These are phyloP conservation scores for Epirrita christyi DNA, from an alignment of 2,888 invertebrate species.

Conservation along the genomic window DNA sequence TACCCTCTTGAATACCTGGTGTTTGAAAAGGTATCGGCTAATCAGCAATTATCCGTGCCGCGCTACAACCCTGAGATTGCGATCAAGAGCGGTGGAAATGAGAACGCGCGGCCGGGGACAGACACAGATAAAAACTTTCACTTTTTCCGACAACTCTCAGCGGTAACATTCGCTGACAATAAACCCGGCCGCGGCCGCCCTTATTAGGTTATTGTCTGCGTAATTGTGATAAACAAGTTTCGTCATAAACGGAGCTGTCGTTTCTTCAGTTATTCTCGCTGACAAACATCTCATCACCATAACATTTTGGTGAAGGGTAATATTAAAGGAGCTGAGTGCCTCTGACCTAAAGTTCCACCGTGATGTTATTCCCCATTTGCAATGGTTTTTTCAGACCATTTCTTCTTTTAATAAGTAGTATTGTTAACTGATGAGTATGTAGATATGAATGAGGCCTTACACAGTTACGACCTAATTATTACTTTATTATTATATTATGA, in stretches of 20 bases:
- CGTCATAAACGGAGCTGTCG: constrained; percentile 47
- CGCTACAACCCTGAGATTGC: constrained; percentile 69
- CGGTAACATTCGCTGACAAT: constrained; percentile 72
- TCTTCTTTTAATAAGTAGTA: too few species aligned
- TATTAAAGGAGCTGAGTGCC: not conserved
- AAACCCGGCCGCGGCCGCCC: constrained; percentile 67
- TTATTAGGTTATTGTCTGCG: constrained; percentile 73
- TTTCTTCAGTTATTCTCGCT: constrained; percentile 25
- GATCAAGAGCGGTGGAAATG: constrained; percentile 77
- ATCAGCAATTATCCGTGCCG: constrained; percentile 57
- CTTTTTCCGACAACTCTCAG: constrained; percentile 75
- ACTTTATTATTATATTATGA: too few species aligned
- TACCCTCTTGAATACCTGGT: not conserved
- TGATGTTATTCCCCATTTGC: too few species aligned
- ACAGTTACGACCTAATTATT: too few species aligned
- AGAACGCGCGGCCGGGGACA: constrained; percentile 74
- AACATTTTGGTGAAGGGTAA: not conserved
- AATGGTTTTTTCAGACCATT: not conserved
- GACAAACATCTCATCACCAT: not conserved
- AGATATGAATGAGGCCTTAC: too few species aligned
- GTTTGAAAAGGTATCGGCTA: constrained; percentile 40
- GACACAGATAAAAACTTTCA: constrained; percentile 80
- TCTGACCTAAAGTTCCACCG: too few species aligned
- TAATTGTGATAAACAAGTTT: constrained; percentile 71
- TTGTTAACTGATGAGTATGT: too few species aligned